Evolutionary conservation across 2,113 vertebrate species (phyloP).

Genomic region (Elanoides forficatus): DNA sequence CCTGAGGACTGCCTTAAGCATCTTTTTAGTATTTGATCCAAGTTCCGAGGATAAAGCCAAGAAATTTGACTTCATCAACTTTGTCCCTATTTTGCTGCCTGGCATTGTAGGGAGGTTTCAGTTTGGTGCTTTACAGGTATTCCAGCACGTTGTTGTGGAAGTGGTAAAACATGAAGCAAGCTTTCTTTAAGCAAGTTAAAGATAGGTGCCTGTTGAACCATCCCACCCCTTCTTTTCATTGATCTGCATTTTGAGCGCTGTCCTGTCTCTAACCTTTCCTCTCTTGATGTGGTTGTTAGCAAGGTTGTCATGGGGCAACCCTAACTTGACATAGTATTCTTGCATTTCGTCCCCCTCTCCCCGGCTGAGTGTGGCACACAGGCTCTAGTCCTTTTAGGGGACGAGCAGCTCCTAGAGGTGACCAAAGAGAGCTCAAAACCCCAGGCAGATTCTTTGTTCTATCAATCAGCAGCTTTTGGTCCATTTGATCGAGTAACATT

Average conservation of each 20-base stretch:
- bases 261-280: neutral
- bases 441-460: neutral
- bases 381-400: neutral
- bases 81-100: neutral
- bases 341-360: neutral
- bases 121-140: neutral
- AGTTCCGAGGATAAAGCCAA: neutral
- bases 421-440: neutral
- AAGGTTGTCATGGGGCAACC: neutral
- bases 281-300: neutral
- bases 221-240: neutral
- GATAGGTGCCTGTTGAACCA: neutral
- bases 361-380: neutral
- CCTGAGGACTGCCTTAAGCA: neutral
- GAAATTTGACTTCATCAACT: neutral
- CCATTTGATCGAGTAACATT: neutral
- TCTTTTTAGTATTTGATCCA: neutral
- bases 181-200: neutral
- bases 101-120: neutral
- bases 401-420: neutral
- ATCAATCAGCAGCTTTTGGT: neutral
- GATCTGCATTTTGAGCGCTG: neutral
- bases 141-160: neutral
- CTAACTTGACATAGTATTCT: neutral
- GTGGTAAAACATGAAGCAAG: neutral